These are phyloP conservation scores for Ploceus nigricollis DNA, from an alignment of 2,113 vertebrate genomes.

Conservation along the genomic window DNA sequence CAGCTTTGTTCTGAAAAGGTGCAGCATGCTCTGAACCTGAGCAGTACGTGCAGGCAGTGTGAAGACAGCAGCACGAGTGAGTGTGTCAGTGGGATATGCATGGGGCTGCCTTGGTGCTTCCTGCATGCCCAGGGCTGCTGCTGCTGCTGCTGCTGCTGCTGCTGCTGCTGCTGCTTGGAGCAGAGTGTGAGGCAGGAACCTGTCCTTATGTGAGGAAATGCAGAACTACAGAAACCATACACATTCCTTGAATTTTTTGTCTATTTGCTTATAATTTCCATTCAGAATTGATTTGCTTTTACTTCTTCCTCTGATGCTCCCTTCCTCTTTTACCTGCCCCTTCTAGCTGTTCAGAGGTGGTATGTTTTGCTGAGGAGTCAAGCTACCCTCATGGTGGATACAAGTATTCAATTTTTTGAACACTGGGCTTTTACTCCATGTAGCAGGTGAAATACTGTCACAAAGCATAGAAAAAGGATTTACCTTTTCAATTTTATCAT, in stretches of 20 bases:
- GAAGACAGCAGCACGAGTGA: too few species aligned
- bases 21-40: neutral
- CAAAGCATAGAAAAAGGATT: neutral
- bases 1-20: neutral
- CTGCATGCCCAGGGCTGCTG: neutral
- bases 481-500: neutral
- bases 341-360: neutral
- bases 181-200: neutral
- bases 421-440: neutral
- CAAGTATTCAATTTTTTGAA: neutral
- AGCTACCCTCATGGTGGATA: neutral
- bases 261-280: neutral
- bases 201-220: accelerated
- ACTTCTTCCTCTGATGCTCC: accelerated
- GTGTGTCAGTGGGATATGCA: neutral
- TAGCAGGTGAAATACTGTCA: neutral
- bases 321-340: neutral
- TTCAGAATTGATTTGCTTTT: neutral
- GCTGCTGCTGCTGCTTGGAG: neutral
- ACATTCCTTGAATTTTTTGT: neutral
- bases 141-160: neutral
- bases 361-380: neutral
- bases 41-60: accelerated
- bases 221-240: neutral
- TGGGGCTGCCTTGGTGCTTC: neutral